Percentiles rank a stretch among this genome's conserved stretches.
Conservation (phyloP, 2,797 vertebrate species). For the Rallus crepitans region DNA sequence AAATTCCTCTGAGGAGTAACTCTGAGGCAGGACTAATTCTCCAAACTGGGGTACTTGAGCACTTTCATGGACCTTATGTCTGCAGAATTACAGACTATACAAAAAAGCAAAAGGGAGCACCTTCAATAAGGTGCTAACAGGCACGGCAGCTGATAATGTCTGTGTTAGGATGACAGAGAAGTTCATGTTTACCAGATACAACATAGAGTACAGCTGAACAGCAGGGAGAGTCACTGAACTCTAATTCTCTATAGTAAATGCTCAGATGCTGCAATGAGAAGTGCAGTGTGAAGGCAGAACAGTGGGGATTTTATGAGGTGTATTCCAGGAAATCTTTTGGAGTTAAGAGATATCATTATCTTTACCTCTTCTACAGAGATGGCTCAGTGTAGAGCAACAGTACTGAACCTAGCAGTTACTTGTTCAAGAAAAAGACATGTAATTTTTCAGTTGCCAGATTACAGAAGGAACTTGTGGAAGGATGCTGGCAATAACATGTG, state of each 20-base stretch:
- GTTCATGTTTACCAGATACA: not conserved
- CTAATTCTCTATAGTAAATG: not conserved
- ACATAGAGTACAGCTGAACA: not conserved
- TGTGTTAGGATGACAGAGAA: not conserved
- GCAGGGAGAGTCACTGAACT: not conserved
- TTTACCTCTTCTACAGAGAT: not conserved
- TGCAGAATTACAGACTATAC: not conserved
- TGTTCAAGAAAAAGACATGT: not conserved
- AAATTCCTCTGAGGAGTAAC: not conserved
- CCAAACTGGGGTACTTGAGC: not conserved
- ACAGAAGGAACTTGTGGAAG: not conserved
- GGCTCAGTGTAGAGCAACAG: not conserved
- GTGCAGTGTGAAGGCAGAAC: not conserved
- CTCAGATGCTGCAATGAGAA: not conserved
- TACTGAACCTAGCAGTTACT: not conserved
- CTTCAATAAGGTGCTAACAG: not conserved
- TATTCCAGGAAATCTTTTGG: not conserved
- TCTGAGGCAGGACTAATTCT: not conserved
- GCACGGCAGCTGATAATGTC: not conserved
- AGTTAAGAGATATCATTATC: not conserved
- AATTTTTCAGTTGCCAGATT: slow-evolving; percentile 44
- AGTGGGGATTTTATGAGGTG: not conserved
- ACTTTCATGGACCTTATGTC: not conserved
- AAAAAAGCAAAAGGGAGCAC: not conserved
- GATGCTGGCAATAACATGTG: slow-evolving; percentile 9